A percentile compares a stretch with the other conserved stretches of the same genome.
phyloP scores from a whole-genome alignment of 2,888 invertebrate genomes.

The Epiblema foenella region DNA sequence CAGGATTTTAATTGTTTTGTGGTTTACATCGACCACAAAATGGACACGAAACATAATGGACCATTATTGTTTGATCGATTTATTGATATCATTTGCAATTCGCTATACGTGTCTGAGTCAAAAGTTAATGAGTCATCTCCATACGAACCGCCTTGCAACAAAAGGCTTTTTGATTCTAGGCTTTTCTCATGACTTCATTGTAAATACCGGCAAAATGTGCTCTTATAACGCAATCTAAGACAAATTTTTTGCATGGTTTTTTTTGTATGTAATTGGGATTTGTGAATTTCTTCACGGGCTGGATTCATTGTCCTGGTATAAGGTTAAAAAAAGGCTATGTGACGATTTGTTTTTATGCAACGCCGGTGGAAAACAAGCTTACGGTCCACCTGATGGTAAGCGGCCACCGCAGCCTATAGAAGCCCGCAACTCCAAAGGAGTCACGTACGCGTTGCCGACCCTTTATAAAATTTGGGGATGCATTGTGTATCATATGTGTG shows the following conservation, averaged over 20 bases:
- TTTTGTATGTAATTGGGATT: slow-evolving; percentile 6
- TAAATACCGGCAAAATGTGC: slow-evolving; percentile 8
- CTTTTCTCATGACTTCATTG: slow-evolving; percentile 27
- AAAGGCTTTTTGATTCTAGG: not conserved
- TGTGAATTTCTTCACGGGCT: slow-evolving; percentile 15
- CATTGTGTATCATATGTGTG: no score
- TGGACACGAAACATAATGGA: not conserved
- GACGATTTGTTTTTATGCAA: no score
- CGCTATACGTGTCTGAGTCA: slow-evolving; percentile 16
- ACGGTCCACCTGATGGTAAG: no score
- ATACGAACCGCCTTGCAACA: not conserved
- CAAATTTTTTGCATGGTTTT: slow-evolving; percentile 31
- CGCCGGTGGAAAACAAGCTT: no score
- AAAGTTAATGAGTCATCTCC: not conserved
- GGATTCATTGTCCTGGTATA: not conserved
- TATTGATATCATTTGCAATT: slow-evolving; percentile 40
- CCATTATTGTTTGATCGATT: slow-evolving; percentile 16
- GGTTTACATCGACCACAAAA: not conserved
- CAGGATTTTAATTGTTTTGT: not conserved
- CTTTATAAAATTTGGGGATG: no score
- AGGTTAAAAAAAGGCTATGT: no score
- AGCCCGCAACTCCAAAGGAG: no score
- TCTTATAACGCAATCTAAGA: slow-evolving; percentile 17
- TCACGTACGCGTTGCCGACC: no score
- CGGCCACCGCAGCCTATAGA: no score